A percentile compares a stretch with the other conserved stretches of the same genome.
Conservation (phyloP, 2,888 invertebrate genomes). For the Melieria omissa region DNA sequence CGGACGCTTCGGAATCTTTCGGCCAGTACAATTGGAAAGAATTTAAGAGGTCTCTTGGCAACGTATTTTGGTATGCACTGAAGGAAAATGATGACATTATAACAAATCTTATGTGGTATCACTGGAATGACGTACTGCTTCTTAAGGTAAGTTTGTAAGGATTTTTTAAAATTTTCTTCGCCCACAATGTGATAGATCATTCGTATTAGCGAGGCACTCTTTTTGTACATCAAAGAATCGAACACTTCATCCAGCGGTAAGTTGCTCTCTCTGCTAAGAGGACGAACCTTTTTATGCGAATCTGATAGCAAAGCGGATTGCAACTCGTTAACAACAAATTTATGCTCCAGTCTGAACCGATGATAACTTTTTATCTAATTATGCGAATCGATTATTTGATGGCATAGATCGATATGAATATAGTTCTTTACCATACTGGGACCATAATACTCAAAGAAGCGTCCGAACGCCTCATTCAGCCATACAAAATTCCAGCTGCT, state of each 20-base stretch:
- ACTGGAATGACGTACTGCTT: slow-evolving; percentile 63
- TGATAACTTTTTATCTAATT: slow-evolving; percentile 69
- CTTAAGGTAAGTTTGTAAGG: slow-evolving; percentile 70
- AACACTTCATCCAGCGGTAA: slow-evolving; percentile 73
- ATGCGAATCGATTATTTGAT: slow-evolving; percentile 52
- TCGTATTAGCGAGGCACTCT: slow-evolving; percentile 74
- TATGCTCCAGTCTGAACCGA: slow-evolving; percentile 74
- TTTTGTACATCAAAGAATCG: slow-evolving; percentile 75
- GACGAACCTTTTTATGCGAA: slow-evolving; percentile 70
- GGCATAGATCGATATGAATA: no score
- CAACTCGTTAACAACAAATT: slow-evolving; percentile 77
- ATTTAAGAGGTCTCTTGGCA: slow-evolving; percentile 69
- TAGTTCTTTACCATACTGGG: slow-evolving; percentile 55
- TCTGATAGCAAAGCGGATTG: slow-evolving; percentile 74
- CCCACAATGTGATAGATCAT: slow-evolving; percentile 76
- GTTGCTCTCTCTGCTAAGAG: slow-evolving; percentile 71
- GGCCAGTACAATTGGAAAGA: slow-evolving; percentile 65
- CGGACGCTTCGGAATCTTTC: slow-evolving; percentile 53
- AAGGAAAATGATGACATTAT: neutral
- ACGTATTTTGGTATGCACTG: slow-evolving; percentile 61
- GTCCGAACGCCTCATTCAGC: slow-evolving; percentile 75
- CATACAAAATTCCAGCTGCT: slow-evolving; percentile 71
- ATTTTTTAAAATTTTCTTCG: slow-evolving; percentile 67
- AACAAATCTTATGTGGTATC: no score
- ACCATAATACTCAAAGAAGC: slow-evolving; percentile 78